Evolutionary conservation across 2,888 invertebrate species (phyloP), one percentile per base, ranked within the genome.

Genomic region (Drosophila recens): DNA sequence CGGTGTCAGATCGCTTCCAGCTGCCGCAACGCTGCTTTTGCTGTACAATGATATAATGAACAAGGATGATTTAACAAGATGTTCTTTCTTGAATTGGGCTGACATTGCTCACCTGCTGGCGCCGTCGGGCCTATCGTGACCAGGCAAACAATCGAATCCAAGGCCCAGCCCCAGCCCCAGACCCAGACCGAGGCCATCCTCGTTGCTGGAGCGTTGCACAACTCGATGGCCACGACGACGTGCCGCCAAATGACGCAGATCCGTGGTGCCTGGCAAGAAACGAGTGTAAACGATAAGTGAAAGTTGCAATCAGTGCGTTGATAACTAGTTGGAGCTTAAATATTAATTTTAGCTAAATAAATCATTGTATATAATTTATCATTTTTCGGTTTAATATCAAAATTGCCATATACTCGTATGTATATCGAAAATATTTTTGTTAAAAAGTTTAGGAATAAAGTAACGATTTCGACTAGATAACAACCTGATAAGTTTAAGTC

Each of bases 1-100:
- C 13, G 92, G 92, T 42, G 92, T 92, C 88, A 92, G 87, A 72
- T 92, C 92, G 72, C 92, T 88, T 30, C 82, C 86, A 33, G 71
- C 72, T 6, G 85, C 70, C 3, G 72, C 68, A 8, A 61, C 75
- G 80, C 89, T 91, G 67, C 57, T 58, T 15, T 82, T 90, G 70
- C 85, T 82, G n/a, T 6, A 6, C 36, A 17, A 1, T 4, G 6
- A 9, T 27, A 56, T 4, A 17, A 11, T 17, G 13, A 15, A 49
- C 17, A 11, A 17, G 33, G 10, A 33, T 1, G 11, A 1, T 8
- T 30, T 1, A 51, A 4, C 8, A 34, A 20, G 10, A 6, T 33
- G n/a, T 30, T 15, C n/a, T 8, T 1, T 6, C 13, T 1, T 33
- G 10, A 3, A 13, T 33, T 10, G 34, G 8, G 1, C 5, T 13